Conservation (phyloP, 2,888 invertebrate species). For the Automeris io region DNA sequence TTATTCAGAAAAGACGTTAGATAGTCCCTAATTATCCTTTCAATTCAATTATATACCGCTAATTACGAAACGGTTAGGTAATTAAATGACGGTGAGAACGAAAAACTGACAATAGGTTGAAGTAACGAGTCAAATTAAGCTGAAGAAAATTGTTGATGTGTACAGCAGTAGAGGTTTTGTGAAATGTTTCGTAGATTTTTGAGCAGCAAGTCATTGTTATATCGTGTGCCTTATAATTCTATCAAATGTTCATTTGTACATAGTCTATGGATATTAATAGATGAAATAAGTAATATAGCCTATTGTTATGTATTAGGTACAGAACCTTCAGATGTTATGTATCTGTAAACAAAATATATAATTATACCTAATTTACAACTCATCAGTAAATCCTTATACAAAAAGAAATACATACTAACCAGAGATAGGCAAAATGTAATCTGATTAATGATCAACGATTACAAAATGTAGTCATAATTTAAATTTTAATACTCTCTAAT, state of each 20-base stretch:
- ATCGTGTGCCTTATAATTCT: conserved; percentile 11
- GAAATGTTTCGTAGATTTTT: conserved; percentile 31
- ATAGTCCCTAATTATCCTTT: conserved; percentile 60
- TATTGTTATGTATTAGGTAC: no score
- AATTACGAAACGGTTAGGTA: conserved; percentile 62
- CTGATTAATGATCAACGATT: no score
- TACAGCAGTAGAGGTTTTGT: conserved; percentile 31
- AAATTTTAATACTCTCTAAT: no score
- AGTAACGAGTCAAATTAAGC: conserved; percentile 46
- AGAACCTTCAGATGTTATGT: no score
- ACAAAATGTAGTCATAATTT: no score
- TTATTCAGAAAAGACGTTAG: conserved; percentile 45
- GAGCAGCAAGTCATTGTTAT: conserved; percentile 34
- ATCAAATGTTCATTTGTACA: conserved; percentile 8
- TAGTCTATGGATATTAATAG: no score
- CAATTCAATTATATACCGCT: conserved; percentile 58
- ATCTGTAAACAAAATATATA: no score
- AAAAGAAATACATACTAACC: no score
- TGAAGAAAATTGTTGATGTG: conserved; percentile 37
- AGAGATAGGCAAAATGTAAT: no score
- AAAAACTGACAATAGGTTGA: conserved; percentile 59
- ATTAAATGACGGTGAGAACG: conserved; percentile 70
- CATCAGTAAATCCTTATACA: no score
- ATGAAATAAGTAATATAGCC: no score
- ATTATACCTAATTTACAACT: no score